Base-by-base conservation (phyloP, 2,113 vertebrate genomes). In the Mustela nigripes region DNA sequence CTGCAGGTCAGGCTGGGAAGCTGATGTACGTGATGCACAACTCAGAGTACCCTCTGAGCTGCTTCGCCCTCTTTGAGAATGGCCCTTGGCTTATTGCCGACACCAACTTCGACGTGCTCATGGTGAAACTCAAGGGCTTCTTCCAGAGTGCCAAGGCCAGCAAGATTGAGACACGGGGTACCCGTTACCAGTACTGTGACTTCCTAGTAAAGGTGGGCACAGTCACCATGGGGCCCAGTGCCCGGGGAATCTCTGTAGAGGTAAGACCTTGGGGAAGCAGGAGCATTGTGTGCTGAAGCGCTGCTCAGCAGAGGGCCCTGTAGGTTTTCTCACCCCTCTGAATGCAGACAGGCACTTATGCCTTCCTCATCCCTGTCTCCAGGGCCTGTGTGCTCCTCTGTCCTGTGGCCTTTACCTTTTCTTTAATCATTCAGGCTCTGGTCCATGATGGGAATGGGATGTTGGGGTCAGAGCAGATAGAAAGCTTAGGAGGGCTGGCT, bases 1-100 rank as follows among this genome's bases (percentile, higher is more conserved):
- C 14, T 97, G 0, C 99, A 99, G 99, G 99, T 96, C 99, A 99
- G 99, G 98, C 99, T 0, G 98, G 99, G 65, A 99, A 99, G 98
- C 99, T 99, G 96, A 99, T 99, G 98, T 99, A 99, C 0, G 99
- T 99, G 98, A 99, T 99, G 99, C 99, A 99, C 98, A 99, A 99
- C 98, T 99, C 99, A 0, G 99, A 99, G 97, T 99, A 99, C 10
- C 99, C 99, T 0, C 98, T 99, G 98, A 99, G 99, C 99, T 99
- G 99, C 98, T 98, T 99, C 9, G 99, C 99, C 67, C 98, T 99
- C 97, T 99, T 99, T 26, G 99, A 99, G 97, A 99, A 99, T 0
- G 99, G 99, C 2, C 99, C 99, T 71, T 99, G 99, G 92, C 99
- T 99, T 11, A 98, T 99, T n/a, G 99, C 99, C 0, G 99, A 99